These are phyloP conservation scores for Clarias fuscus DNA, from an alignment of 2,797 vertebrate species.

Conservation along the genomic window DNA sequence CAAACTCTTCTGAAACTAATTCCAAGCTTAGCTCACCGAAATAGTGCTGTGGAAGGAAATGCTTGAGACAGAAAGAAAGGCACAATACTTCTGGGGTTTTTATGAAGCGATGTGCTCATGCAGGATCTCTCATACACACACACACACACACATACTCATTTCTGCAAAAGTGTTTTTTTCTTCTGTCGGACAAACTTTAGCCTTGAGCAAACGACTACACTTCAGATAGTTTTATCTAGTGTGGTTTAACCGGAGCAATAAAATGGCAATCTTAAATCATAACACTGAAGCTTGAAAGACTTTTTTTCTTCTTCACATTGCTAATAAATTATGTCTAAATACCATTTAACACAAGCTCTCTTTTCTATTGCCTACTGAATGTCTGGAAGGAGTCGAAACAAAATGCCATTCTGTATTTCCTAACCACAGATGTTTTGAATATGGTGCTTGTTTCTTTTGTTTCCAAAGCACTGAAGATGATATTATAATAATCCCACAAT, in stretches of 20 bases:
- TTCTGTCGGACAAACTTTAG: neutral
- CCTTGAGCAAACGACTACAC: neutral
- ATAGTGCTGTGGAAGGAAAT: constrained; percentile 55
- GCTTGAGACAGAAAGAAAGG: constrained; percentile 60
- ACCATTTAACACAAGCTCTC: constrained; percentile 23
- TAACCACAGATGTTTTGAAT: constrained; percentile 51
- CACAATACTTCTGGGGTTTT: constrained; percentile 52
- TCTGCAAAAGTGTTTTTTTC: neutral
- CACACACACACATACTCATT: constrained; percentile 1
- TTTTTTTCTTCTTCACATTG: constrained; percentile 12
- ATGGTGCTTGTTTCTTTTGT: constrained; percentile 41
- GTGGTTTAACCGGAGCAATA: constrained; percentile 10
- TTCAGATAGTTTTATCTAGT: constrained; percentile 13
- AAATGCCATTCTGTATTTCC: constrained; percentile 40
- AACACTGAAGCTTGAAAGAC: constrained; percentile 6
- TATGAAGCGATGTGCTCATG: constrained; percentile 52
- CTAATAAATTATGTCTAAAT: constrained; percentile 32
- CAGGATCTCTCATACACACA: neutral
- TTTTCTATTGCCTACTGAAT: constrained; percentile 42
- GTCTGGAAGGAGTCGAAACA: constrained; percentile 44
- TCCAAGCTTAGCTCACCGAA: constrained; percentile 55
- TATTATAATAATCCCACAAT: constrained; percentile 31
- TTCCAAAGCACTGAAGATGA: constrained; percentile 31
- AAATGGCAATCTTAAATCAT: constrained; percentile 32
- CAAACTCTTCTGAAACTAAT: constrained; percentile 47